These are phyloP conservation scores for Oceanodroma tethys DNA, from an alignment of 2,113 vertebrate genomes.

Conservation along the genomic window DNA sequence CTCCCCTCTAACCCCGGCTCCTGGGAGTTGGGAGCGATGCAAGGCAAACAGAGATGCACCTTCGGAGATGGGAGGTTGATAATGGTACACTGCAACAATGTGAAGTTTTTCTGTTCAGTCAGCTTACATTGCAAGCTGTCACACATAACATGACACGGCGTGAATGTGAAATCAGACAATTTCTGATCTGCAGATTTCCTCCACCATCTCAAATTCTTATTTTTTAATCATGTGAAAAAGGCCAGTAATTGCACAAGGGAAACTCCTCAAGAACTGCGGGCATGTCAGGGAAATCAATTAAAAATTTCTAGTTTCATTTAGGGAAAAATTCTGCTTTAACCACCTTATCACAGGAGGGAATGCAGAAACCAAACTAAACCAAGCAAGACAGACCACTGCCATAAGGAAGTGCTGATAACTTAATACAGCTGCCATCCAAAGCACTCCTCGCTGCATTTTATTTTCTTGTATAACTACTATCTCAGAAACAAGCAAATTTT, in stretches of 20 bases:
- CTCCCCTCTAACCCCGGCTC: background rate
- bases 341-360: background rate
- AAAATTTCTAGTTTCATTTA: background rate
- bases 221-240: background rate
- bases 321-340: background rate
- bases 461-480: background rate
- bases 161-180: background rate
- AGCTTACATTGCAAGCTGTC: background rate
- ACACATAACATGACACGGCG: rapidly evolving
- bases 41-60: background rate
- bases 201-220: background rate
- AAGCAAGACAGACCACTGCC: background rate
- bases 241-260: background rate
- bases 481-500: background rate
- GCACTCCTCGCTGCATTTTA: background rate
- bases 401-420: background rate
- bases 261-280: background rate
- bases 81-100: rapidly evolving
- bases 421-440: background rate
- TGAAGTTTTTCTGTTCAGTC: background rate
- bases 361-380: background rate
- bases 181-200: background rate
- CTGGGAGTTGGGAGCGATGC: rapidly evolving
- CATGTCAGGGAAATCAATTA: background rate
- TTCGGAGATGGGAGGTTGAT: rapidly evolving